Base-by-base conservation (phyloP, 2,888 invertebrate species). In the Tinea trinotella region DNA sequence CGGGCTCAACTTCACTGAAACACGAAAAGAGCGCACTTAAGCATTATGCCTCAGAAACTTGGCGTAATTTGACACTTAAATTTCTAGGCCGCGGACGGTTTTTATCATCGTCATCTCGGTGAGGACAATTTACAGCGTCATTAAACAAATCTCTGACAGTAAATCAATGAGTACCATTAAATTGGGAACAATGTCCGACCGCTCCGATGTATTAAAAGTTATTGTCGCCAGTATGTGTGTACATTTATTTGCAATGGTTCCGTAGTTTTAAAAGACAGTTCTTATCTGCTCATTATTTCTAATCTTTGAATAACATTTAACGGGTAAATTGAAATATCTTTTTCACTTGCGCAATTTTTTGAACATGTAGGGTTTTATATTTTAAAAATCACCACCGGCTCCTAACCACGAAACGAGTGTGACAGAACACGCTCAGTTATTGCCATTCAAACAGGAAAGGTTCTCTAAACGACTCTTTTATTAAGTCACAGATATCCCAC, bases 401-500 rank as follows among this genome's bases (percentile, higher is more conserved):
- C 13, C 15, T 40, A 40, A 40, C 40, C 13, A 6, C 24, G 17
- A 24, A 54, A 54, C 54, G 40, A 22, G 20, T 53, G 53, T 40
- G 53, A 35, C 24, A 5, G 24, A 24, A 24, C n/a, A 1, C 40
- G 40, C 40, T 13, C 3, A 10, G 46, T 46, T 46, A 46, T 46
- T 46, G 46, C 19, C 18, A 46, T 46, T 19, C 46, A 19, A 46
- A 46, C 46, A n/a, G 46, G 18, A 10, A 17, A 13, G 17, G 40
- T 40, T 40, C 30, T 30, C 17, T 13, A 35, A 52, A 52, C 30
- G 52, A 52, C 52, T 18, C 52, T 74, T 76, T 75, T 77, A 77
- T 76, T 73, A 68, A 75, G 70, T 72, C 71, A 56, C 68, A 67
- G 62, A 71, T 70, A 71, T 71, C 68, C 67, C 66, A 60, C 63